These are phyloP conservation scores for Picathartes gymnocephalus DNA, from an alignment of 2,113 vertebrate species.

Conservation along the genomic window DNA sequence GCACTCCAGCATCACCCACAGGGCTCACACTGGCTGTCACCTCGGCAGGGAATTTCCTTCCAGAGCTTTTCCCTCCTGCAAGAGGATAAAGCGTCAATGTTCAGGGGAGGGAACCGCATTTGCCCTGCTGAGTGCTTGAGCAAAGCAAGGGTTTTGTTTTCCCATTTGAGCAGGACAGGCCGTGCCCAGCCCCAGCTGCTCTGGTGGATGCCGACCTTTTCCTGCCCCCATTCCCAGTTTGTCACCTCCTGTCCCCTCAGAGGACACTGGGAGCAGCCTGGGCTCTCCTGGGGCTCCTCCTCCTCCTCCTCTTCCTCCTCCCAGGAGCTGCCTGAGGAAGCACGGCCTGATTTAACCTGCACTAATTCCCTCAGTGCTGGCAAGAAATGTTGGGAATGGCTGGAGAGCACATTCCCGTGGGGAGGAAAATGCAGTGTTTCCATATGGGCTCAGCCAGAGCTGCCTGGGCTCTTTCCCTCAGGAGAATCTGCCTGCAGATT, in stretches of 20 bases:
- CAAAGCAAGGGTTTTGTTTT: background rate
- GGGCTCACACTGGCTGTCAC: accelerated
- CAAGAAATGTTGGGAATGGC: background rate
- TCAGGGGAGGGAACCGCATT: accelerated
- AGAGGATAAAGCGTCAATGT: background rate
- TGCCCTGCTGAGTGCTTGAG: background rate
- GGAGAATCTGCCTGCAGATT: background rate
- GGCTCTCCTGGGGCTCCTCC: background rate
- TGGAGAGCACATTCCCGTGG: background rate
- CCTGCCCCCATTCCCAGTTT: background rate
- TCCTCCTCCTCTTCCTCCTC: background rate
- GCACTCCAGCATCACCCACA: background rate
- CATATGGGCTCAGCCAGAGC: background rate
- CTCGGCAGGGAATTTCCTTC: background rate
- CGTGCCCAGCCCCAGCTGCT: background rate
- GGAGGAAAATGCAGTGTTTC: background rate
- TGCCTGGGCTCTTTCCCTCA: background rate
- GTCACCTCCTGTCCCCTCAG: background rate
- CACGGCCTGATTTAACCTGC: background rate
- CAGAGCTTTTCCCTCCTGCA: background rate
- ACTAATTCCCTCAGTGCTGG: background rate
- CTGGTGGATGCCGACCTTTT: background rate
- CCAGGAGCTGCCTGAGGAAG: background rate
- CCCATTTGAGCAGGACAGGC: accelerated
- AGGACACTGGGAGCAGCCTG: background rate